These are phyloP conservation scores for Neomicropteryx cornuta DNA, from an alignment of 1,140 invertebrate species.

Conservation along the genomic window DNA sequence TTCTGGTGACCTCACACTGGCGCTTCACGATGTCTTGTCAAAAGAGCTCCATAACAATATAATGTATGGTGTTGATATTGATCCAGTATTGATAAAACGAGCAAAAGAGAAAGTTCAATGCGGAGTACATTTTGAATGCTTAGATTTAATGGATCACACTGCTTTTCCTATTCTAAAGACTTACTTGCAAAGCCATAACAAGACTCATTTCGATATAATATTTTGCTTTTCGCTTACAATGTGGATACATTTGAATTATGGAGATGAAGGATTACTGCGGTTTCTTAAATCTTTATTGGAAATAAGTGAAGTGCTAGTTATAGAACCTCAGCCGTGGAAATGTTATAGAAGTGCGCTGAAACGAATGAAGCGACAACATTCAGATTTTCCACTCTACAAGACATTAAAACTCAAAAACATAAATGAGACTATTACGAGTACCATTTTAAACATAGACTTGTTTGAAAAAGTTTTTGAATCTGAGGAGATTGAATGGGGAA, in stretches of 20 bases:
- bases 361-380: slow-evolving; percentile 49
- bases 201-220: slow-evolving; percentile 50
- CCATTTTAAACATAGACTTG: slow-evolving; percentile 38
- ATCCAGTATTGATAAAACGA: slow-evolving; percentile 54
- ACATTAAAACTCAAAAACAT: slow-evolving; percentile 46
- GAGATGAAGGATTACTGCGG: slow-evolving; percentile 52
- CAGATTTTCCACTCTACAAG: slow-evolving; percentile 47
- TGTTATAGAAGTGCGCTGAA: slow-evolving; percentile 64
- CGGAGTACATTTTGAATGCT: slow-evolving; percentile 42
- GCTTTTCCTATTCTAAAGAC: slow-evolving; percentile 25
- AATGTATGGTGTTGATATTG: slow-evolving; percentile 60
- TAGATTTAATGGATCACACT: slow-evolving; percentile 47
- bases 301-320: slow-evolving; percentile 45
- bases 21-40: slow-evolving; percentile 43
- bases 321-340: slow-evolving; percentile 76
- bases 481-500: slow-evolving; percentile 49
- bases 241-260: slow-evolving; percentile 79
- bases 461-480: slow-evolving; percentile 47
- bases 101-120: slow-evolving; percentile 41
- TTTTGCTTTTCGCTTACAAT: slow-evolving; percentile 77
- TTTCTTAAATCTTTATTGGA: slow-evolving; percentile 46
- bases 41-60: slow-evolving; percentile 25
- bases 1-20: slow-evolving; percentile 56
- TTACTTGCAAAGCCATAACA: slow-evolving; percentile 32
- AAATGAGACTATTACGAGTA: slow-evolving; percentile 47